Evolutionary conservation across 2,113 vertebrate genomes (phyloP).

Genomic region (Oxygymnocypris stewartii): DNA sequence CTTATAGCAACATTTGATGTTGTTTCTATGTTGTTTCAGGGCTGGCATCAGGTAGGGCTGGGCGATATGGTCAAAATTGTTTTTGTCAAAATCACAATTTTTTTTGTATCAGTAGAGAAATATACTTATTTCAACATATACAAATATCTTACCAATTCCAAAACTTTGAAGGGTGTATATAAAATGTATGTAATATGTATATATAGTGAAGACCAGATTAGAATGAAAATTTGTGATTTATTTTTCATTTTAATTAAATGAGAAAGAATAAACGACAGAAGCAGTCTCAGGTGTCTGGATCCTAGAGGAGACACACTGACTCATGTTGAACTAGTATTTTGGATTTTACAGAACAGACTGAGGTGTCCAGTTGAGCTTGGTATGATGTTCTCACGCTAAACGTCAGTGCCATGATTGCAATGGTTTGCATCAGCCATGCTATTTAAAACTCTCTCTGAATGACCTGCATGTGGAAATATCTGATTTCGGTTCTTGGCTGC

Average conservation of each 20-base stretch:
- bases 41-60: too few species aligned
- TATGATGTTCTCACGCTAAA: constrained; percentile 1
- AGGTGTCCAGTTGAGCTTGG: not conserved
- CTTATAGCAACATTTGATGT: too few species aligned
- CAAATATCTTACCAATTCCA: not conserved
- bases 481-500: constrained; percentile 9
- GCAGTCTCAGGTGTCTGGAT: not conserved
- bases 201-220: not conserved
- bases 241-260: not conserved
- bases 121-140: not conserved
- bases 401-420: constrained; percentile 18
- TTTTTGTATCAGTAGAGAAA: not conserved
- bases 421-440: constrained; percentile 49
- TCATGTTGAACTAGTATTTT: not conserved
- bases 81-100: too few species aligned
- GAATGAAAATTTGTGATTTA: not conserved
- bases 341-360: not conserved
- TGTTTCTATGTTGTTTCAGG: too few species aligned
- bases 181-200: not conserved
- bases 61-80: too few species aligned
- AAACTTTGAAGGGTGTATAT: not conserved
- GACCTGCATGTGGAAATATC: constrained; percentile 27
- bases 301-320: not conserved
- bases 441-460: constrained; percentile 47
- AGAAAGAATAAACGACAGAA: not conserved